Evolutionary conservation across 2,797 vertebrate genomes (phyloP), one percentile per base, ranked within the genome.

Genomic region (Linurgus olivaceus): DNA sequence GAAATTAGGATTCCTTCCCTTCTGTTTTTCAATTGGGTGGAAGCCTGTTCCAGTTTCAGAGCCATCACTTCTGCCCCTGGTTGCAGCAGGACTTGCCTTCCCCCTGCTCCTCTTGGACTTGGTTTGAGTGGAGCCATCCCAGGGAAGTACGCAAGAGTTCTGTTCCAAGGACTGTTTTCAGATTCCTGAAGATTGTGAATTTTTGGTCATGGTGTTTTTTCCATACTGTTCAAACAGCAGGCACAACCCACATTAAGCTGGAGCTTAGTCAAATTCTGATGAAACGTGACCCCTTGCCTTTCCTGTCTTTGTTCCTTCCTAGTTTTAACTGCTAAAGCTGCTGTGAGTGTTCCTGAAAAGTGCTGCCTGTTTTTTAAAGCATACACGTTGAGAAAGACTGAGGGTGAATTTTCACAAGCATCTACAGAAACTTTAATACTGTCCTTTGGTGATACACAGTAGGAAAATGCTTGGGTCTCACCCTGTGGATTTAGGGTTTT

Each of bases 231-330:
- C 88, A 67, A 95, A 66, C 70, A 33, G 31, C 74, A 90, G 96
- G 92, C 95, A 94, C 88, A 93, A 19, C 91, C 91, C 95, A 66
- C 70, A 8, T 45, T 55, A 52, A 74, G 72, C 52, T 94, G 94
- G 91, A 97, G 74, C 80, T 86, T 70, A n/a, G 85, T 96, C 93
- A 88, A 68, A 83, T 72, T 93, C 96, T 96, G 95, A 95, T 94
- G 93, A 91, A 96, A 89, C 7, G 9, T 90, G 94, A 96, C 95
- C 96, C 88, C 83, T 87, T 96, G 88, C 93, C 96, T 97, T 98
- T 98, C 97, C 97, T 97, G 96, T 88, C 96, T 97, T 97, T 98
- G 97, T 97, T 97, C 95, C 84, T 95, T 96, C 96, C 96, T 96
- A 31, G 77, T 96, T 97, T 77, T 96, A 88, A 93, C 75, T 77